phyloP scores from a whole-genome alignment of 1,140 invertebrate species.

The Heliconius congener region DNA sequence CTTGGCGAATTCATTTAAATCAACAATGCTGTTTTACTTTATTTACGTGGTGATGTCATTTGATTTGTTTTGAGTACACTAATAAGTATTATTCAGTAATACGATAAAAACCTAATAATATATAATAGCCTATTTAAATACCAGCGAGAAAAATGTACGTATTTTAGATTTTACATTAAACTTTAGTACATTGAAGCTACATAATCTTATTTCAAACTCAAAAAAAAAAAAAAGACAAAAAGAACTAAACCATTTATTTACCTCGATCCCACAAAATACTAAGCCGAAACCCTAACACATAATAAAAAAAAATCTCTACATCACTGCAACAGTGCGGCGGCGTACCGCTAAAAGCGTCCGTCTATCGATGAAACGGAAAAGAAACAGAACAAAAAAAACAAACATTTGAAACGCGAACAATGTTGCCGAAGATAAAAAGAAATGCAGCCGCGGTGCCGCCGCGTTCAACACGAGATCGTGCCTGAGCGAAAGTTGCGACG shows the following conservation, averaged over 20 bases:
- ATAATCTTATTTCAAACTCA: neutral
- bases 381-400: conserved; percentile 31
- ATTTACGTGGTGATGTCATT: neutral
- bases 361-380: conserved; percentile 46
- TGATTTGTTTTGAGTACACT: neutral
- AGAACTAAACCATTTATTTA: neutral
- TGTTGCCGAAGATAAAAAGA: conserved; percentile 56
- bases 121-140: no score
- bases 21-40: conserved; percentile 22
- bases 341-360: conserved; percentile 40
- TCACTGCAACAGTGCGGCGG: conserved; percentile 36
- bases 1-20: conserved; percentile 42
- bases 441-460: conserved; percentile 43
- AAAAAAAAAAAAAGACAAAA: neutral
- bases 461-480: conserved; percentile 59
- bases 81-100: neutral
- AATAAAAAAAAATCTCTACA: conserved; percentile 34
- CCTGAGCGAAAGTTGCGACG: conserved; percentile 66
- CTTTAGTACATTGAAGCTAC: neutral
- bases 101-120: no score
- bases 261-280: neutral
- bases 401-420: conserved; percentile 53
- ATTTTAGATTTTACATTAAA: neutral
- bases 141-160: no score
- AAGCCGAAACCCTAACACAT: conserved; percentile 22